phyloP scores from a whole-genome alignment of 1,140 invertebrate genomes.

The Chelonus insularis region DNA sequence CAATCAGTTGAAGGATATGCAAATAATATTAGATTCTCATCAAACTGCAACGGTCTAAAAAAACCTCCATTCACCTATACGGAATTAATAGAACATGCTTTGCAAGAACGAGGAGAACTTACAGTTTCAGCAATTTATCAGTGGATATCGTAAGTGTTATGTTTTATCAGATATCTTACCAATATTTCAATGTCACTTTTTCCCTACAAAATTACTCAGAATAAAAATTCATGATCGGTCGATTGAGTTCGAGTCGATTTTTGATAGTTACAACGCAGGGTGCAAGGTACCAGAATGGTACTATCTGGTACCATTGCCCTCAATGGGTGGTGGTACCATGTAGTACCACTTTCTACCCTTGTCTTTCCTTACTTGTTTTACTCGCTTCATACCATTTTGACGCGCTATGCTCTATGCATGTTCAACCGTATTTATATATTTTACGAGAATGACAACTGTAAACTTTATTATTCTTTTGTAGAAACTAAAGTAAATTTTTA shows the following conservation, averaged over 20 bases:
- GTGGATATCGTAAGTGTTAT: constrained; percentile 85
- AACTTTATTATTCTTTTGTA: too few species aligned
- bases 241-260: constrained; percentile 18
- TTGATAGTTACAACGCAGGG: constrained; percentile 27
- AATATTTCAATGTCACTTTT: not conserved
- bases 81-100: constrained; percentile 82
- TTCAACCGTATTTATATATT: not conserved
- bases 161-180: not conserved
- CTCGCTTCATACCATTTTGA: constrained; percentile 1
- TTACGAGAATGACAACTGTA: too few species aligned
- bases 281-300: constrained; percentile 41
- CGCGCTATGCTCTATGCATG: constrained; percentile 16
- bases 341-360: constrained; percentile 45
- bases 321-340: constrained; percentile 41
- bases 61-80: constrained; percentile 87
- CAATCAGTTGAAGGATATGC: not conserved
- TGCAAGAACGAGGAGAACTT: constrained; percentile 79
- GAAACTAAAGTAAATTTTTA: too few species aligned
- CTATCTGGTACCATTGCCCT: constrained; percentile 45
- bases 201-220: constrained; percentile 1
- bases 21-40: constrained; percentile 36
- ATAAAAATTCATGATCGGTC: not conserved
- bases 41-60: constrained; percentile 59
- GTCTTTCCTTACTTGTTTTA: constrained; percentile 18
- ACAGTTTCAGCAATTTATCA: constrained; percentile 90